Evolutionary conservation across 2,113 vertebrate species (phyloP).

Genomic region (Pelobates fuscus): DNA sequence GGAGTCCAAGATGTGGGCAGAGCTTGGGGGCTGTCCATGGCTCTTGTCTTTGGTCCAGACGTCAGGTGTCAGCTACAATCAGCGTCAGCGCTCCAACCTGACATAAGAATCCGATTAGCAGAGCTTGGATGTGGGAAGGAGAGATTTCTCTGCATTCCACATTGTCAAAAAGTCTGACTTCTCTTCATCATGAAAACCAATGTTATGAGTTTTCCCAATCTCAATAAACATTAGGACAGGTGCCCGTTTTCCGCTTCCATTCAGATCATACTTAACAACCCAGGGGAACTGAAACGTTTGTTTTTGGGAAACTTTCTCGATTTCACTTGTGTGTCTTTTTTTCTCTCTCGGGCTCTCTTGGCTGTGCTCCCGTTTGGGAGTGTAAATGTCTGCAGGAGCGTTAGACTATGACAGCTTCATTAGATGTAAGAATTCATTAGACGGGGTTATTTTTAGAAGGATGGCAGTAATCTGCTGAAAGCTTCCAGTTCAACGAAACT

Average conservation of each 20-base stretch:
- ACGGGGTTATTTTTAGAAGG: slow-evolving; percentile 36
- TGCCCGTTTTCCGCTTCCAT: slow-evolving; percentile 49
- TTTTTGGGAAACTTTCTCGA: slow-evolving; percentile 46
- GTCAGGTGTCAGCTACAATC: slow-evolving; percentile 22
- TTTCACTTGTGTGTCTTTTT: slow-evolving; percentile 25
- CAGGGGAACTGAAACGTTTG: slow-evolving; percentile 40
- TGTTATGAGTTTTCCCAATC: slow-evolving; percentile 50
- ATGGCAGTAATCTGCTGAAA: slow-evolving; percentile 11
- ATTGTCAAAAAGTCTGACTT: slow-evolving; percentile 41
- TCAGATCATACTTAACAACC: slow-evolving; percentile 46
- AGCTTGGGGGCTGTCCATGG: no score
- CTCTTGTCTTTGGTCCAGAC: background rate
- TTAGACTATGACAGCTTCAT: slow-evolving; percentile 42
- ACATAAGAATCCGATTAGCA: slow-evolving; percentile 46
- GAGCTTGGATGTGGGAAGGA: slow-evolving; percentile 30
- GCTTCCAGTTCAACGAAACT: slow-evolving; percentile 30
- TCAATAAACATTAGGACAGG: slow-evolving; percentile 51
- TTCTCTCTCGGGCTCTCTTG: slow-evolving; percentile 5
- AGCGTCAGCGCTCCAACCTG: slow-evolving; percentile 21
- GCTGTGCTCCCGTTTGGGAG: slow-evolving; percentile 19
- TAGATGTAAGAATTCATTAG: slow-evolving; percentile 46
- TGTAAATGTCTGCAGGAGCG: slow-evolving; percentile 27
- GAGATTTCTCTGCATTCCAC: slow-evolving; percentile 28
- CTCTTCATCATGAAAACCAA: slow-evolving; percentile 49
- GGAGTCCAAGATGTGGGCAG: no score